Percentiles rank a stretch among this genome's conserved stretches.
Evolutionary conservation across 2,797 vertebrate species (phyloP).

Genomic region (Esox masquinongy): DNA sequence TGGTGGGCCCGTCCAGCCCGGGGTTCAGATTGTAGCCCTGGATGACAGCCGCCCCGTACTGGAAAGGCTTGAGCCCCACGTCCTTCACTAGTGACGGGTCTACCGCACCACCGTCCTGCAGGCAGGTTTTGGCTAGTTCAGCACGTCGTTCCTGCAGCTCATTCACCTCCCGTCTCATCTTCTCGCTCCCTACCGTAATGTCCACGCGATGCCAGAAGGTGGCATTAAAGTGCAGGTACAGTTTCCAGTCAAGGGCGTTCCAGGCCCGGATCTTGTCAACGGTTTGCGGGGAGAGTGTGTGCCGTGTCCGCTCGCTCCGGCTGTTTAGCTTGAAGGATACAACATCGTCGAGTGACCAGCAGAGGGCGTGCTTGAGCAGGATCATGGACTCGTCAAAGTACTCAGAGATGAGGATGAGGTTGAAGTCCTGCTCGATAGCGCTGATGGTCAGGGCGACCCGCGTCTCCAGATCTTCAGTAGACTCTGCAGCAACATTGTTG

Average conservation of each 20-base stretch:
- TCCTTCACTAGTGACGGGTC: constrained; percentile 65
- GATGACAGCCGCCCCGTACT: constrained; percentile 80
- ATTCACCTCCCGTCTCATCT: constrained; percentile 73
- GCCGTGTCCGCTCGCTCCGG: constrained; percentile 65
- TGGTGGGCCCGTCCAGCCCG: constrained; percentile 60
- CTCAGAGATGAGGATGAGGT: constrained; percentile 82
- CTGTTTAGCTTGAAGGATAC: constrained; percentile 83
- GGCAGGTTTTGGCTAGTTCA: constrained; percentile 72
- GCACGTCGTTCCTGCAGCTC: constrained; percentile 62
- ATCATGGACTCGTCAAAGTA: constrained; percentile 90
- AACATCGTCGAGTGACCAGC: constrained; percentile 86
- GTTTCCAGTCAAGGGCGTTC: constrained; percentile 84
- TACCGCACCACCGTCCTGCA: constrained; percentile 68
- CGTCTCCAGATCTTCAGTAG: constrained; percentile 22
- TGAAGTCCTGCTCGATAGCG: constrained; percentile 75
- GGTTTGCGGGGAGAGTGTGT: constrained; percentile 49
- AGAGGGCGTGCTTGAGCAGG: constrained; percentile 77
- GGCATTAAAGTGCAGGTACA: constrained; percentile 85
- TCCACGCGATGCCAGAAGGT: constrained; percentile 82
- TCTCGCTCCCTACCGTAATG: constrained; percentile 60
- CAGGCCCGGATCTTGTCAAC: constrained; percentile 71
- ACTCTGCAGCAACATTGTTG: constrained; percentile 55
- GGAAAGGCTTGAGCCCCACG: constrained; percentile 74
- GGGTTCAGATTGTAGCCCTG: constrained; percentile 83
- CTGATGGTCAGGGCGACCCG: constrained; percentile 56